Evolutionary conservation across 2,797 vertebrate species (phyloP).

Genomic region (Emydoidea blandingii): DNA sequence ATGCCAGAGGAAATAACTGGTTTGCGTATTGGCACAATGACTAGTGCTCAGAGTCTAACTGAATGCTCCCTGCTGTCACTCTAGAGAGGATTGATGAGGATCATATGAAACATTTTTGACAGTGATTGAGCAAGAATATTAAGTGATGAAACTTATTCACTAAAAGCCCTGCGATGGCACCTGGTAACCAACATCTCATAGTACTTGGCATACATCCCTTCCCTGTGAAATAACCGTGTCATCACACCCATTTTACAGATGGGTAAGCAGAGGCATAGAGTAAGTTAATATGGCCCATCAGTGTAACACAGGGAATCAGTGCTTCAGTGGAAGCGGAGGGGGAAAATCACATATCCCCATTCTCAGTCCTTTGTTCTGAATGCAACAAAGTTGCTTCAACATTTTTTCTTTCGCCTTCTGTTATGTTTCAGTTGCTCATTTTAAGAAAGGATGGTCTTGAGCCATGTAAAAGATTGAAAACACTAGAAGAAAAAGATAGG

Average conservation of each 20-base stretch:
- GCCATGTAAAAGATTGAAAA: constrained; percentile 12
- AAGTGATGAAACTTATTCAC: background rate
- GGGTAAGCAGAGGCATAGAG: background rate
- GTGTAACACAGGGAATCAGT: fast-evolving
- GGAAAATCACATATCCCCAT: background rate
- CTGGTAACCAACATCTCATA: background rate
- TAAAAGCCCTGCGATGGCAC: background rate
- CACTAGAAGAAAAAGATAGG: background rate
- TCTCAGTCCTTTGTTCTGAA: constrained; percentile 22
- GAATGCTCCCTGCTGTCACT: background rate
- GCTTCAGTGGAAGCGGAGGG: constrained; percentile 2
- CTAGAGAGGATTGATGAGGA: background rate
- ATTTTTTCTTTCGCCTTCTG: constrained; percentile 52
- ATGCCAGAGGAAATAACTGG: background rate
- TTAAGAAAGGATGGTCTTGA: constrained; percentile 60
- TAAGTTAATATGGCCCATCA: fast-evolving
- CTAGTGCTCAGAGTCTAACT: background rate
- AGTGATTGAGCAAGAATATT: background rate
- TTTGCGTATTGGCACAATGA: background rate
- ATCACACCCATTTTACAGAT: background rate
- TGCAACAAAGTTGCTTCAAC: constrained; percentile 36
- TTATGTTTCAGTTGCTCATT: constrained; percentile 43
- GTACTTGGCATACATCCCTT: background rate
- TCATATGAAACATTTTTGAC: background rate
- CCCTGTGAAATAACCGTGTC: background rate